Evolutionary conservation across 2,888 invertebrate species (phyloP), one percentile per base, ranked within the genome.

Genomic region (Sclerodermus sp.): DNA sequence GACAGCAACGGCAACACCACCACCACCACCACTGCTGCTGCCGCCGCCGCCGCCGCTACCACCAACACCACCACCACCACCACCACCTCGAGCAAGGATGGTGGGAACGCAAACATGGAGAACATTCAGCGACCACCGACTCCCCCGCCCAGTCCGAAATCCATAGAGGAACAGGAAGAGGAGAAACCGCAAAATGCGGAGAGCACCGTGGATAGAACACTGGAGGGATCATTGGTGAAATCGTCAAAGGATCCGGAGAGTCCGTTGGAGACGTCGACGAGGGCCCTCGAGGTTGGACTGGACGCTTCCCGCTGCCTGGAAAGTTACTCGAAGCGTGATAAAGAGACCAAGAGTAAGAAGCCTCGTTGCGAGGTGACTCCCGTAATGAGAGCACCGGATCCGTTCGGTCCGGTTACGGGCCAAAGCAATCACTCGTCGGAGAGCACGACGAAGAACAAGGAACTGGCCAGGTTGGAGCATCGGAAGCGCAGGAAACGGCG

Each of bases 301-400:
- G 23, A 23, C 8, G 23, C 4, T 23, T 23, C 23, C 8, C 23
- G 23, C 23, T 3, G 23, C 3, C 23, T 23, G 23, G 23, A 23
- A 8, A 23, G 23, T 8, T 23, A 23, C 39, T 36, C 59, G 39
- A 67, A 68, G 29, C 57, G 59, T 10, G 62, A 50, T 40, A 70
- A 68, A 45, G 68, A 68, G 43, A 53, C 57, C 4, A 71, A 71
- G 47, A 50, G 66, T 9, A 74, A 71, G 53, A 75, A 74, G 37
- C 74, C 74, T 1, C 72, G 73, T 9, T 75, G 74, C 55, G 73
- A 74, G 45, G 74, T 74, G 10, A 72, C 73, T 0, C 74, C 74
- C 1, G 68, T 74, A 1, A 67, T 74, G 64, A 61, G 74, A 30
- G 61, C 70, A 1, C 70, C 67, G 1, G 73, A 72, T 15, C 13